Conservation (phyloP, 2,797 vertebrate genomes). For the Tiaroga cobitis region DNA sequence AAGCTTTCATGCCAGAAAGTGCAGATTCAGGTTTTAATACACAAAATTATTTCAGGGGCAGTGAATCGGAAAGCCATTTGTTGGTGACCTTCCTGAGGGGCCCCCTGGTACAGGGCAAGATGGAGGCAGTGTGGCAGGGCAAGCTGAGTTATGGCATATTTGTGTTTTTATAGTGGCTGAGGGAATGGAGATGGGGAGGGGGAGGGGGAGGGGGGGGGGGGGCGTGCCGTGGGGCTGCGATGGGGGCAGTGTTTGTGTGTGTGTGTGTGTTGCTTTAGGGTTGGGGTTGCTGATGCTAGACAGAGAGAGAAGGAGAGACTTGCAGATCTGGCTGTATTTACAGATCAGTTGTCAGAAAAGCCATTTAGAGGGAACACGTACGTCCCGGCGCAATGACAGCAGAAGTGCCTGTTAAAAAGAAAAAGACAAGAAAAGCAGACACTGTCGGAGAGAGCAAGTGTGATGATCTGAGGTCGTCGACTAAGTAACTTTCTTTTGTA, state of each 20-base stretch:
- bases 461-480: constrained; percentile 64
- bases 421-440: constrained; percentile 75
- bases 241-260: constrained; percentile 79
- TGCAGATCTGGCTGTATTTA: constrained; percentile 97
- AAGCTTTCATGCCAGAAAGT: constrained; percentile 99
- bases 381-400: constrained; percentile 72
- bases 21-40: constrained; percentile 99
- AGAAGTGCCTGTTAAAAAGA: constrained; percentile 75
- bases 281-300: constrained; percentile 59
- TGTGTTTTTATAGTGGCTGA: constrained; percentile 99
- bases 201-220: constrained; percentile 62
- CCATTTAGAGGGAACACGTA: constrained; percentile 79
- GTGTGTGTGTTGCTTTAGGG: constrained; percentile 62
- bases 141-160: constrained; percentile 99
- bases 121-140: constrained; percentile 94
- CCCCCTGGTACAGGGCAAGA: constrained; percentile 93
- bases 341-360: constrained; percentile 99
- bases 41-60: constrained; percentile 99
- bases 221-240: constrained; percentile 51
- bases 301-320: constrained; percentile 69
- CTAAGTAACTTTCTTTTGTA: constrained; percentile 29
- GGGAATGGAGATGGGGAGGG: constrained; percentile 78
- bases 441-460: constrained; percentile 72
- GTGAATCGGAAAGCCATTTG: constrained; percentile 99
- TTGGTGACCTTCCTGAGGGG: constrained; percentile 99